Conservation (phyloP, 2,113 vertebrate genomes). For the Rhombomys opimus region DNA sequence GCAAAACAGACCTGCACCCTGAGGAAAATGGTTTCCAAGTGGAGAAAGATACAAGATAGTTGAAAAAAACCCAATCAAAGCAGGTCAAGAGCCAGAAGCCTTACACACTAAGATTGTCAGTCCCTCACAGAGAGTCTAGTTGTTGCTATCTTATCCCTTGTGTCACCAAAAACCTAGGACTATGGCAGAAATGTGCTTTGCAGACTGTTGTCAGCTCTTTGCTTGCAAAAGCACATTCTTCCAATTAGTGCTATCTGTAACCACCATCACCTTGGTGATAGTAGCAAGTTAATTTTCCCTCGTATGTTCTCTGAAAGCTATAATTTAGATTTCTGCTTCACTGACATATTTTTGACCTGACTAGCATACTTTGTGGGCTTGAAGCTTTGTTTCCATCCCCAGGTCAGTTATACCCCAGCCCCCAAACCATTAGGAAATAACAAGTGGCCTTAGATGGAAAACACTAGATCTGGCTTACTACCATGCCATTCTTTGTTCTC, state of each 20-base stretch:
- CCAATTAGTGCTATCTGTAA: neutral
- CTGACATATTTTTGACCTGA: neutral
- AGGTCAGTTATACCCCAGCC: neutral
- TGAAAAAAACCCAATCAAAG: neutral
- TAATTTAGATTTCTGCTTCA: slow-evolving; percentile 19
- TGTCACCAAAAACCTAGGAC: neutral
- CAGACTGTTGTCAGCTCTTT: neutral
- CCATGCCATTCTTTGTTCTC: neutral
- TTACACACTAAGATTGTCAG: neutral
- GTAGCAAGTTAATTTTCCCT: neutral
- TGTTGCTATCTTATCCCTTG: neutral
- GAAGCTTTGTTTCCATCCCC: neutral
- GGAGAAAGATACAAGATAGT: neutral
- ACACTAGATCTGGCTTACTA: neutral
- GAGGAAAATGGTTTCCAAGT: neutral
- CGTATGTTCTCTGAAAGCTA: neutral
- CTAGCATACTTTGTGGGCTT: neutral
- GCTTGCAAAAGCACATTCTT: neutral
- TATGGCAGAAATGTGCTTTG: neutral
- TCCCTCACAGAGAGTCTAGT: neutral
- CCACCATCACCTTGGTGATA: neutral
- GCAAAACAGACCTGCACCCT: neutral
- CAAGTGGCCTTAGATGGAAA: neutral
- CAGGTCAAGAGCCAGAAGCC: neutral
- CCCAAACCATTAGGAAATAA: neutral